Evolutionary conservation across 92 coral and sea anemone species (phyloP).

Genomic region (Porites divaricata): DNA sequence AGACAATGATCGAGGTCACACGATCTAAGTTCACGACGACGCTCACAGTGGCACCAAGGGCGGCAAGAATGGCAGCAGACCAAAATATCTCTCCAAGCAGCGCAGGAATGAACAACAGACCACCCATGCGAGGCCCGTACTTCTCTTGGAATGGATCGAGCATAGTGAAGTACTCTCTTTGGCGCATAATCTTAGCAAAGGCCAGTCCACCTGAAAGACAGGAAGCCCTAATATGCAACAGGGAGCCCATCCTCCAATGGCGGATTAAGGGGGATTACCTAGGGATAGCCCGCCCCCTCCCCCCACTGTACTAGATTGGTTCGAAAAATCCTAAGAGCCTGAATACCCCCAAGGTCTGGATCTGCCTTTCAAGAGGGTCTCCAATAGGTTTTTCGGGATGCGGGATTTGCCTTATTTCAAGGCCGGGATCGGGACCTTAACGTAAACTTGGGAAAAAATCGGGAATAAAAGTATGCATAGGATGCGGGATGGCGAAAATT

Average conservation of each 20-base stretch:
- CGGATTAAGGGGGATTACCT: background rate
- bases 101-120: slow-evolving; percentile 91
- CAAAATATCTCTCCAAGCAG: slow-evolving; percentile 87
- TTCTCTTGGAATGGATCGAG: slow-evolving; percentile 89
- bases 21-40: slow-evolving; percentile 71
- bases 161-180: slow-evolving; percentile 83
- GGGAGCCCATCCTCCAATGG: background rate
- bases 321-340: too few relatives aligned
- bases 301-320: too few relatives aligned
- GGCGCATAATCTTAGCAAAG: slow-evolving; percentile 91
- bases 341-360: too few relatives aligned
- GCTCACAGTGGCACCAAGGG: slow-evolving; percentile 91
- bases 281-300: too few relatives aligned
- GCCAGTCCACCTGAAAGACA: slow-evolving; percentile 69
- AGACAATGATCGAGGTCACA: slow-evolving; percentile 71
- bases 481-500: too few relatives aligned
- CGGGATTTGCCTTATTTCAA: too few relatives aligned
- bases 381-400: too few relatives aligned
- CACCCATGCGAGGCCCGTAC: slow-evolving; percentile 92
- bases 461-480: too few relatives aligned
- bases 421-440: too few relatives aligned
- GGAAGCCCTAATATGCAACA: background rate
- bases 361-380: too few relatives aligned
- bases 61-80: slow-evolving; percentile 91
- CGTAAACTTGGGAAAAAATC: too few relatives aligned